Evolutionary conservation across 2,888 invertebrate genomes (phyloP).

Genomic region (Leptopilina drosophilae): DNA sequence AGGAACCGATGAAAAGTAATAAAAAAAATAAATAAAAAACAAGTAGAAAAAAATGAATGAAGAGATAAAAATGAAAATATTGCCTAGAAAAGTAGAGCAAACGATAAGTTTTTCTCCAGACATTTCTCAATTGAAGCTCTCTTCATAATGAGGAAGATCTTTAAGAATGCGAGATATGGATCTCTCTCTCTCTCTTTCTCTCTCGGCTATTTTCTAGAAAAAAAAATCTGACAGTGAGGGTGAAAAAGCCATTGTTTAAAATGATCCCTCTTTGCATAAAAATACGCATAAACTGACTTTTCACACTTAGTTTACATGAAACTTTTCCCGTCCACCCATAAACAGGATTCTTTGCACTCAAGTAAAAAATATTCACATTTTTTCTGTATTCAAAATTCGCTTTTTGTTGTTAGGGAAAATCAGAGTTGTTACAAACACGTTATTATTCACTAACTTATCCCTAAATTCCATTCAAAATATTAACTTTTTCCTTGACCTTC

Average conservation of each 20-base stretch:
- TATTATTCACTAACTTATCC: too few relatives aligned
- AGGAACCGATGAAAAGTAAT: conserved; percentile 9
- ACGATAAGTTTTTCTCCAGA: conserved; percentile 50
- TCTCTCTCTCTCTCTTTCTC: background rate
- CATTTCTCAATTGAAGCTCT: conserved; percentile 51
- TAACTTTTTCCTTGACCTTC: too few relatives aligned
- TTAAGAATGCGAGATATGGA: conserved; percentile 39
- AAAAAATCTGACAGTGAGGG: conserved; percentile 47
- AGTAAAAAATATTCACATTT: background rate
- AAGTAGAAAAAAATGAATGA: conserved; percentile 44
- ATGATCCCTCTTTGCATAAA: conserved; percentile 55
- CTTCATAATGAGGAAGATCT: conserved; percentile 53
- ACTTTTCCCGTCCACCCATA: conserved; percentile 41
- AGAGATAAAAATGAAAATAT: conserved; percentile 45
- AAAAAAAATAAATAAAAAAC: conserved; percentile 45
- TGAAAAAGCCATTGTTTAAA: conserved; percentile 56
- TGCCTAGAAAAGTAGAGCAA: conserved; percentile 46
- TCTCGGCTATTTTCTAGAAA: conserved; percentile 42
- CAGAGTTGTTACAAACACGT: too few relatives aligned
- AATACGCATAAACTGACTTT: conserved; percentile 57
- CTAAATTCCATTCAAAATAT: too few relatives aligned
- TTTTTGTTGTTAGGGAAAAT: too few relatives aligned
- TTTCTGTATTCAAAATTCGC: background rate
- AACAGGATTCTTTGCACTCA: background rate
- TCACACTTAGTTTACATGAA: conserved; percentile 48